phyloP scores from a whole-genome alignment of 2,888 invertebrate species.

The Eupithecia abbreviata region DNA sequence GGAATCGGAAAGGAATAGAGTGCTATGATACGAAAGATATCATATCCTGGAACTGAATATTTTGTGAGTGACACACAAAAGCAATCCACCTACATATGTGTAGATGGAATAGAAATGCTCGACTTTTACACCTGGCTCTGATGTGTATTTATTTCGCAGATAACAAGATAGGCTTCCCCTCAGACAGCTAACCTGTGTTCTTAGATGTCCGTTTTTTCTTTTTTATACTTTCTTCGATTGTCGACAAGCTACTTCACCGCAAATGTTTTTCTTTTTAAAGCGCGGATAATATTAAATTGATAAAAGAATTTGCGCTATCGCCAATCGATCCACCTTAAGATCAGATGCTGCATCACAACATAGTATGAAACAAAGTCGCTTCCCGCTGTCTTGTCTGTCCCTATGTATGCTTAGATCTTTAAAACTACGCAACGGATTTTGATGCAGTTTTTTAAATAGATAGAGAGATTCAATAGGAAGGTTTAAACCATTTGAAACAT shows the following conservation, averaged over 20 bases:
- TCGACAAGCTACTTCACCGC: not conserved
- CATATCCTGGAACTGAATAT: not conserved
- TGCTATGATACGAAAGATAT: slow-evolving; percentile 1
- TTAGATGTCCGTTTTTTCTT: not conserved
- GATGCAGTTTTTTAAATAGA: too few relatives aligned
- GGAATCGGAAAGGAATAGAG: not conserved
- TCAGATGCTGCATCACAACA: too few relatives aligned
- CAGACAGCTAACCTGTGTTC: too few relatives aligned
- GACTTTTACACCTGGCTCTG: not conserved
- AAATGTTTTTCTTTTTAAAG: not conserved
- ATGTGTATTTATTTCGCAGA: not conserved
- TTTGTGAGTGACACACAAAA: not conserved
- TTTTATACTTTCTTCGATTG: too few relatives aligned
- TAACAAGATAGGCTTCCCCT: not conserved
- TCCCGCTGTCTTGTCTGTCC: too few relatives aligned
- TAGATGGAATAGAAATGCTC: not conserved
- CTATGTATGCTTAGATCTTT: too few relatives aligned
- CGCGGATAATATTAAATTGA: not conserved
- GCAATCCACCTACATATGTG: not conserved
- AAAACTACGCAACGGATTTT: too few relatives aligned
- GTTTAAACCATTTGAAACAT: too few relatives aligned
- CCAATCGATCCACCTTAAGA: too few relatives aligned
- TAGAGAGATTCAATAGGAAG: too few relatives aligned
- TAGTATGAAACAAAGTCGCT: too few relatives aligned
- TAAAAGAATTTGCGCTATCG: too few relatives aligned